Evolutionary conservation across 2,888 invertebrate species (phyloP), one percentile per base, ranked within the genome.

Genomic region (Anaspis maculata): DNA sequence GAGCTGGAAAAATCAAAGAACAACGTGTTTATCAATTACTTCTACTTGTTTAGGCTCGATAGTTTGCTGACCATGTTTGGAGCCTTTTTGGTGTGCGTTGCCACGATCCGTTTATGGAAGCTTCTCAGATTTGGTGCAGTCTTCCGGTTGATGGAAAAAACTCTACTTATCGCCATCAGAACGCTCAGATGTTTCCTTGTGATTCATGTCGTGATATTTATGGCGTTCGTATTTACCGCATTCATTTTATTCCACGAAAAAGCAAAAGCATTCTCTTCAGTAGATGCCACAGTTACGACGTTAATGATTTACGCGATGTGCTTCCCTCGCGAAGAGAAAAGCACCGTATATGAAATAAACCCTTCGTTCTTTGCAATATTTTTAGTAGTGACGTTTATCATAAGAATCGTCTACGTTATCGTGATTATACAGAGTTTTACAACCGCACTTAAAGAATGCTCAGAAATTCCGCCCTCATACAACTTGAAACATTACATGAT

Each of bases 71-170:
- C 49, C 1, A 15, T 46, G 1, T 28, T 53, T 11, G 48, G 48
- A 1, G 52, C 52, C 7, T 6, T 44, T 16, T 36, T 59, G 21
- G 48, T 59, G 6, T 49, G 52, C 32, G 27, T 57, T 7, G 51
- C 56, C 2, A 59, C 57, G 3, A 31, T 57, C 4, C 48, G 57
- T 5, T 31, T 58, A 0, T 59, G 57, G 59, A 55, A 52, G 26
- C 34, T 59, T 24, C 36, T 59, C 11, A 41, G 55, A 37, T 57
- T 54, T 33, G 37, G 53, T 26, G 10, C 44, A 2, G 52, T 57
- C 19, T 53, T 59, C 32, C 43, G 42, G 34, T 34, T 56, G n/a
- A 46, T 49, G 3, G 57, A 59, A 33, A 46, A 46, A 34, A 57
- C 57, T 13, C 35, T 59, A 5, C 4, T 30, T 3, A 30, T 48